phyloP scores from a whole-genome alignment of 2,113 vertebrate species.

The Geothlypis trichas region DNA sequence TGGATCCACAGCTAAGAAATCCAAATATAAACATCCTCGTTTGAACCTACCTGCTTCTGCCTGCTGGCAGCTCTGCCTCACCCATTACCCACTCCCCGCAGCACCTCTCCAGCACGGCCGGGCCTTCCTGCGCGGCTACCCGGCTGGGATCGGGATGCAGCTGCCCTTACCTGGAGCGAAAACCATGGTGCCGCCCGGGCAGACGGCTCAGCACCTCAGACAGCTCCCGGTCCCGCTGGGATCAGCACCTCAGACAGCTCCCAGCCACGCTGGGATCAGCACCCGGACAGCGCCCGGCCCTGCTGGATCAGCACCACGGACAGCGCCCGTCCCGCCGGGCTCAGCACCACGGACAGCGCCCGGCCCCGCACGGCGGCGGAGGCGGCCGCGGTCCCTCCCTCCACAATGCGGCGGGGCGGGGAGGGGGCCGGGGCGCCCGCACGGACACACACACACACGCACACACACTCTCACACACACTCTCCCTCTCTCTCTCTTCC shows the following conservation, averaged over 20 bases:
- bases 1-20: background rate
- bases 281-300: background rate
- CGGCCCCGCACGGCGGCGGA: background rate
- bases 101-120: background rate
- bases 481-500: background rate
- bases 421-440: constrained; percentile 7
- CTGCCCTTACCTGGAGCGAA: constrained; percentile 78
- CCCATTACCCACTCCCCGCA: background rate
- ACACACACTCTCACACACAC: background rate
- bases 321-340: too few relatives aligned
- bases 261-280: background rate
- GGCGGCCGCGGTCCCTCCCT: constrained; percentile 55
- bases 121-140: background rate
- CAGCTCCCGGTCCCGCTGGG: background rate
- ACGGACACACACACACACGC: background rate
- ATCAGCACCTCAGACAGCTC: constrained; percentile 48
- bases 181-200: constrained; percentile 70
- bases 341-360: background rate
- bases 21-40: background rate
- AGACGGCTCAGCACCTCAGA: constrained; percentile 49
- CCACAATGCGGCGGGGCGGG: constrained; percentile 62
- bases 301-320: background rate
- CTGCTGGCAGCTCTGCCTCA: background rate
- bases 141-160: background rate
- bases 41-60: background rate